Conservation (phyloP, 64 coral and sea anemone genomes). For the Actinia tenebrosa region DNA sequence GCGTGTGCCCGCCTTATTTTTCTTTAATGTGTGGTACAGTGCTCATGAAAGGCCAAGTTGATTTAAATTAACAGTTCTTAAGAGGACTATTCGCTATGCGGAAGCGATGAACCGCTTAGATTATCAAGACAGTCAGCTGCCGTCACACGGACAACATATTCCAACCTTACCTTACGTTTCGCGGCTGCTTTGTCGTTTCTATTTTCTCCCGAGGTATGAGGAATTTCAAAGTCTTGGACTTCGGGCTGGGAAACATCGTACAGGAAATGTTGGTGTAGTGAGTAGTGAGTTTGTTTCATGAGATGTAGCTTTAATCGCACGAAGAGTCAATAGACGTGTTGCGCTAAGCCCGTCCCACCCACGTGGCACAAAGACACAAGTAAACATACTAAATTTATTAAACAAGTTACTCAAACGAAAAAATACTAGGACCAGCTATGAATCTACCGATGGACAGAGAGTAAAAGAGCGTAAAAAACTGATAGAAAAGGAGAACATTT, state of each 20-base stretch:
- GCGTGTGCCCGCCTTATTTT: no score
- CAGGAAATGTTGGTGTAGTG: not conserved
- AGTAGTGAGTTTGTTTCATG: not conserved
- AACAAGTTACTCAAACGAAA: not conserved
- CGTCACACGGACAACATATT: no score
- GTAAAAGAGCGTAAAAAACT: not conserved
- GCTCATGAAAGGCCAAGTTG: no score
- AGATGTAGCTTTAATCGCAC: not conserved
- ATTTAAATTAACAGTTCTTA: no score
- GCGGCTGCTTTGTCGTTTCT: no score
- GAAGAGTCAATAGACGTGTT: no score
- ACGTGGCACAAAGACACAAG: not conserved
- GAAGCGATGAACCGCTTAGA: no score
- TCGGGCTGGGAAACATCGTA: not conserved
- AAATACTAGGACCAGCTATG: not conserved
- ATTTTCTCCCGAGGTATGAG: not conserved
- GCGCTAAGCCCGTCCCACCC: not conserved
- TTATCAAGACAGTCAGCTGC: no score
- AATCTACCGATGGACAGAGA: not conserved
- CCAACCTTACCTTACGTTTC: no score
- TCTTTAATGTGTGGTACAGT: no score
- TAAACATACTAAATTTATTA: constrained; percentile 7
- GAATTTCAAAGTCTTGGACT: not conserved
- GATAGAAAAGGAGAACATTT: not conserved
- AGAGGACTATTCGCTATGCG: no score